Evolutionary conservation across 2,888 invertebrate genomes (phyloP).

Genomic region (Nomada fabriciana): DNA sequence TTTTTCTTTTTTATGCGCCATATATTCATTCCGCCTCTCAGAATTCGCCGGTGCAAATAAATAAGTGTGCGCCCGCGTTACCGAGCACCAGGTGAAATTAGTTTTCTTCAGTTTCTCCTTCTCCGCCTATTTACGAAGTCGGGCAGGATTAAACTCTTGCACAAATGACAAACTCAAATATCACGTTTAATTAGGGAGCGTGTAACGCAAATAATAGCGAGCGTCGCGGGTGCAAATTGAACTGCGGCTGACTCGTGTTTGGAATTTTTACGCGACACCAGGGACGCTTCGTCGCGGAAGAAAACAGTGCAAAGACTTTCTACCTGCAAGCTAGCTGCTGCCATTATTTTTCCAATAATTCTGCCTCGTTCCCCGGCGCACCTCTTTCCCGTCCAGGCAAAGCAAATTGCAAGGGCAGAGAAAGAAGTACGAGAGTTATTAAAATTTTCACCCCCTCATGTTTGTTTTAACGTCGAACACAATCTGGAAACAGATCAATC

Average conservation of each 20-base stretch:
- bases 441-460: too few species aligned
- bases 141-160: conserved; percentile 49
- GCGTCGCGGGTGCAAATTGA: conserved; percentile 33
- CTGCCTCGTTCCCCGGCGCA: background rate
- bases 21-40: conserved; percentile 47
- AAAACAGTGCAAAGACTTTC: background rate
- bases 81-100: conserved; percentile 49
- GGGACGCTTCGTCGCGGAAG: background rate
- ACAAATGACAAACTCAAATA: conserved; percentile 60
- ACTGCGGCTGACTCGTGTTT: conserved; percentile 34
- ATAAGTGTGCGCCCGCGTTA: conserved; percentile 8
- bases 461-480: too few species aligned
- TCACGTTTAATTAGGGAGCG: conserved; percentile 55
- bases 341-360: background rate
- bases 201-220: conserved; percentile 35
- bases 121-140: background rate
- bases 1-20: background rate
- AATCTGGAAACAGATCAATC: too few species aligned
- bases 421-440: too few species aligned
- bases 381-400: background rate
- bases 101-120: conserved; percentile 45
- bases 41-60: conserved; percentile 36
- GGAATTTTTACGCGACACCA: conserved; percentile 49
- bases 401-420: too few species aligned
- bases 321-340: background rate